Evolutionary conservation across 2,797 vertebrate genomes (phyloP), one percentile per base, ranked within the genome.

Genomic region (Hoplostethus atlanticus): DNA sequence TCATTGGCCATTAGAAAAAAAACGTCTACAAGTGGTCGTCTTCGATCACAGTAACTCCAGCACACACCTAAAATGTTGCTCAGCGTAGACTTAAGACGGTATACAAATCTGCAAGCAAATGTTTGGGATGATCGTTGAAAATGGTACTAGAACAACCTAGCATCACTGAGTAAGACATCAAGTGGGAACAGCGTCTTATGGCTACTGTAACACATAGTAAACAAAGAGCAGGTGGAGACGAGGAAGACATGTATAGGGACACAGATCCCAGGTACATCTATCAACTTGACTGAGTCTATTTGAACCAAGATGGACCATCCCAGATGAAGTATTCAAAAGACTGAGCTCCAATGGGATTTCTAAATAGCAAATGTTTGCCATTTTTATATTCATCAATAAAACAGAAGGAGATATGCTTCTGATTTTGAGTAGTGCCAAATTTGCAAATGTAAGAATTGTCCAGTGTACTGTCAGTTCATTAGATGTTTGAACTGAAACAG

Each of bases 21-120:
- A 81, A 65, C 71, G 89, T 90, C 87, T 67, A 89, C 87, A 63
- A 74, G 51, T 73, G 76, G 79, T 85, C 72, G 86, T 65, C 76
- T 74, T 78, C 82, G 77, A 87, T 91, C 90, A 90, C 90, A 92
- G 88, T 89, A 81, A 87, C 86, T 87, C 84, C 88, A 91, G 88
- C 89, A 86, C 79, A 85, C 84, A 73, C 83, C 72, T 84, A 83
- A 84, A 86, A 83, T 73, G 78, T 76, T 75, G 80, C 87, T 88
- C 87, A 82, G 83, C 78, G 50, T 71, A 53, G 77, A 81, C 80
- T 75, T 67, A 63, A 81, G 81, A 89, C 84, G 36, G 73, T 47
- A 68, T 68, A 84, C 79, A 66, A 46, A 86, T 85, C 86, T 74
- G 87, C 83, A 85, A 88, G 87, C 85, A 57, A 66, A 65, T 46